Percentiles rank a stretch among this genome's conserved stretches.
Evolutionary conservation across 1,140 invertebrate species (phyloP).

Genomic region (honey bee (Apis mellifera)): DNA sequence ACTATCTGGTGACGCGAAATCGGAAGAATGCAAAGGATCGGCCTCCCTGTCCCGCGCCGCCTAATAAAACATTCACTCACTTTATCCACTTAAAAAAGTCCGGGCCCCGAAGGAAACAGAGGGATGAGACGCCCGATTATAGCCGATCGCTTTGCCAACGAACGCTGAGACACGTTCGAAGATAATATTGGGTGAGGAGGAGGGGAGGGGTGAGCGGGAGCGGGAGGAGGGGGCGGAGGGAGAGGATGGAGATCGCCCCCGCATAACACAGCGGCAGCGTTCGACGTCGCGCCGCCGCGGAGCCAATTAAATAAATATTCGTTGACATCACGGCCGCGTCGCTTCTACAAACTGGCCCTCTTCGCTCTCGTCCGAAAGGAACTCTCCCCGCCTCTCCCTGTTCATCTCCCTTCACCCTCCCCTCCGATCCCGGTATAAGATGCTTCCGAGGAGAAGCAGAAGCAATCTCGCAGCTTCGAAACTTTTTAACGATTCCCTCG

Average conservation of each 20-base stretch:
- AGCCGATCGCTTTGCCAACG: slow-evolving; percentile 44
- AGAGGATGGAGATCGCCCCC: slow-evolving; percentile 70
- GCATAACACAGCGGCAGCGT: slow-evolving; percentile 75
- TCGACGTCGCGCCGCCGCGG: slow-evolving; percentile 69
- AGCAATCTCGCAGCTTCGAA: too few species aligned
- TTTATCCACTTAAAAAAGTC: slow-evolving; percentile 42
- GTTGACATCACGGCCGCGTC: slow-evolving; percentile 77
- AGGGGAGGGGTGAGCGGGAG: not conserved
- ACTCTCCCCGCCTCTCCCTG: slow-evolving; percentile 39
- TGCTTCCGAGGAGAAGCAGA: slow-evolving; percentile 8
- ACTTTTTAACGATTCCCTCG: too few species aligned
- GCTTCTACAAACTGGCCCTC: slow-evolving; percentile 77
- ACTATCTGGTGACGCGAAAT: not conserved
- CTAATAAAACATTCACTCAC: slow-evolving; percentile 33
- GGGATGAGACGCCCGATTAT: slow-evolving; percentile 42
- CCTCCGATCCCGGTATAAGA: not conserved
- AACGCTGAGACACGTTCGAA: slow-evolving; percentile 35
- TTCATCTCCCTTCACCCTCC: not conserved
- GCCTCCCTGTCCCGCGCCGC: not conserved
- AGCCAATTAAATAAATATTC: slow-evolving; percentile 81
- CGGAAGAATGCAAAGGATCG: slow-evolving; percentile 5
- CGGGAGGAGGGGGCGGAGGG: not conserved
- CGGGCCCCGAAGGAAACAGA: not conserved
- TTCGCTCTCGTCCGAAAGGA: slow-evolving; percentile 65
- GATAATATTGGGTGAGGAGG: slow-evolving; percentile 39